Evolutionary conservation across 2,888 invertebrate genomes (phyloP).

Genomic region (Conus canariensis): DNA sequence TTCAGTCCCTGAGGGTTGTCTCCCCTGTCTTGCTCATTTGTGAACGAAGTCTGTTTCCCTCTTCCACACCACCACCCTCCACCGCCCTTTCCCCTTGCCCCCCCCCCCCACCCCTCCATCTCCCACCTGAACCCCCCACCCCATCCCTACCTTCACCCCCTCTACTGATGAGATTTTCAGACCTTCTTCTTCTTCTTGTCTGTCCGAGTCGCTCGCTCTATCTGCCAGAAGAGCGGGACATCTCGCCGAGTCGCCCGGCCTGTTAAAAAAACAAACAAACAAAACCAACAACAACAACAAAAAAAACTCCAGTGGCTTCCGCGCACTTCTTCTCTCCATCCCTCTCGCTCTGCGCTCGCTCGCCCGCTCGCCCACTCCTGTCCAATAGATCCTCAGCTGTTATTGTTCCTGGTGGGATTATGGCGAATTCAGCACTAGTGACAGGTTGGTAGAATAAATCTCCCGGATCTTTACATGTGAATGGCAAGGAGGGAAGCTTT

Average conservation of each 20-base stretch:
- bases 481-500: not conserved
- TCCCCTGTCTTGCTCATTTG: slow-evolving; percentile 19
- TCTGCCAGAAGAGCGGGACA: no score
- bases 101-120: no score
- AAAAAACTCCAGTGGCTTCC: no score
- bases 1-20: slow-evolving; percentile 9
- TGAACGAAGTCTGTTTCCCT: not conserved
- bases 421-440: not conserved
- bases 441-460: not conserved
- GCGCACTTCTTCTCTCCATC: no score
- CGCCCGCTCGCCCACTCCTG: no score
- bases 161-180: slow-evolving; percentile 1
- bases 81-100: no score
- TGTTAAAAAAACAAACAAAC: no score
- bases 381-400: not conserved
- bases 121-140: not conserved
- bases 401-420: not conserved
- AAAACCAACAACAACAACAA: no score
- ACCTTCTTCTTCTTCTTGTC: not conserved
- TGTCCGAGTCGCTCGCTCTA: no score
- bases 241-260: no score
- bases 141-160: not conserved
- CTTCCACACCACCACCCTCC: no score
- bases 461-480: not conserved
- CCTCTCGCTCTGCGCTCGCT: no score